phyloP scores from a whole-genome alignment of 2,888 invertebrate species.

The Athalia cordata region DNA sequence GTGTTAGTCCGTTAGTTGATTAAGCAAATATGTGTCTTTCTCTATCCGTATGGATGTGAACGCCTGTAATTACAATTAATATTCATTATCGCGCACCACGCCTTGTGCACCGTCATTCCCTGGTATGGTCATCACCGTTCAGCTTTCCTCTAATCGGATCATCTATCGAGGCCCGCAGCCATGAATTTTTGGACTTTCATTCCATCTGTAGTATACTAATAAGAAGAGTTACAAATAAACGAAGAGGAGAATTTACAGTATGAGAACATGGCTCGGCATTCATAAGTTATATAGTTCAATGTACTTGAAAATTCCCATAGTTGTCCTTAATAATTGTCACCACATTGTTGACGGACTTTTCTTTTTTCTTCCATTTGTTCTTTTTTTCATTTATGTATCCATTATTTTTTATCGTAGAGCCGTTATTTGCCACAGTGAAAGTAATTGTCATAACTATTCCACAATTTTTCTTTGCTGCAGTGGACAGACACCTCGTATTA shows the following conservation, averaged over 20 bases:
- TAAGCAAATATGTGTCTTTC: conserved; percentile 65
- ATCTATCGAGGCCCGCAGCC: conserved; percentile 10
- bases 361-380: too few species aligned
- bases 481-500: conserved; percentile 10
- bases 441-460: conserved; percentile 22
- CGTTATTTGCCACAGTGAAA: conserved; percentile 32
- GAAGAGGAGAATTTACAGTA: too few species aligned
- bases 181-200: too few species aligned
- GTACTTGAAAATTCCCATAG: conserved; percentile 21
- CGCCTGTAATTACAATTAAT: conserved; percentile 59
- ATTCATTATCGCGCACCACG: conserved; percentile 56
- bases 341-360: conserved; percentile 34
- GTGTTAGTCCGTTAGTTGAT: conserved; percentile 58
- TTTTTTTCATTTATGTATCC: too few species aligned
- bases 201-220: too few species aligned
- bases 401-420: not conserved
- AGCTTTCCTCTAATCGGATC: conserved; percentile 37
- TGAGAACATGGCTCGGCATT: too few species aligned
- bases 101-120: conserved; percentile 44
- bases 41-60: conserved; percentile 50
- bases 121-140: conserved; percentile 17
- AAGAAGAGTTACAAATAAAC: too few species aligned
- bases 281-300: not conserved
- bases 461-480: not conserved
- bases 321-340: conserved; percentile 25